Percentiles rank a stretch among this genome's conserved stretches.
phyloP scores from a whole-genome alignment of 2,888 invertebrate genomes.

The Tyria jacobaeae region DNA sequence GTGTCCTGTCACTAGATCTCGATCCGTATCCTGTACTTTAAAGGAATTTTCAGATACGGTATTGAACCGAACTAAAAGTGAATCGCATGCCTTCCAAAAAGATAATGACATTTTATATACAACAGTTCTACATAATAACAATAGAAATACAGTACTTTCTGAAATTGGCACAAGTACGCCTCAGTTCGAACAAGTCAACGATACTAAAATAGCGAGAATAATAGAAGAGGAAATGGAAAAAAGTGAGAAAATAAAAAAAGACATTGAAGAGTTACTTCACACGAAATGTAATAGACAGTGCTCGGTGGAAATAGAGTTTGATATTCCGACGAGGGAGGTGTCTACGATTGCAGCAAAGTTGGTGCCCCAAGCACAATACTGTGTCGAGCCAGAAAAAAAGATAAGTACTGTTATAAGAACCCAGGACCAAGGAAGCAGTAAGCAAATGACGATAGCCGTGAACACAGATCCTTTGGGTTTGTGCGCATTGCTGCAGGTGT shows the following conservation, averaged over 20 bases:
- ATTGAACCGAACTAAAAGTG: constrained; percentile 43
- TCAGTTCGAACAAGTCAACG: constrained; percentile 19
- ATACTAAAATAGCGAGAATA: constrained; percentile 48
- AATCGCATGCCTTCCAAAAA: constrained; percentile 31
- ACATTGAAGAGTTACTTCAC: constrained; percentile 59
- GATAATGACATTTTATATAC: constrained; percentile 40
- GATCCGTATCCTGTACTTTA: constrained; percentile 37
- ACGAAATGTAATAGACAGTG: constrained; percentile 43
- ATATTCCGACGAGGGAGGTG: constrained; percentile 68
- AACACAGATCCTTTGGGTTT: constrained; percentile 77
- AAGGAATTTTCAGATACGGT: constrained; percentile 9
- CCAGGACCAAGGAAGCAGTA: constrained; percentile 5
- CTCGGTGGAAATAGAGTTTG: constrained; percentile 58
- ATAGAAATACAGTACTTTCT: constrained; percentile 35
- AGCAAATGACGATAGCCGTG: constrained; percentile 67
- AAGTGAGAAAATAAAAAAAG: constrained; percentile 59
- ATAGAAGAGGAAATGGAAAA: constrained; percentile 62
- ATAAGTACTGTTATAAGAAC: not conserved
- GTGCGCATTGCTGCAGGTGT: constrained; percentile 64
- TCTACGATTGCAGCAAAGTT: constrained; percentile 68
- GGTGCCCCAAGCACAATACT: constrained; percentile 23
- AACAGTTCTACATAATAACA: constrained; percentile 39
- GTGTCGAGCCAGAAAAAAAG: not conserved
- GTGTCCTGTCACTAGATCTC: constrained; percentile 27
- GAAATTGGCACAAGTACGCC: constrained; percentile 22